phyloP scores from a whole-genome alignment of 2,888 invertebrate species.

The Spodoptera littoralis region DNA sequence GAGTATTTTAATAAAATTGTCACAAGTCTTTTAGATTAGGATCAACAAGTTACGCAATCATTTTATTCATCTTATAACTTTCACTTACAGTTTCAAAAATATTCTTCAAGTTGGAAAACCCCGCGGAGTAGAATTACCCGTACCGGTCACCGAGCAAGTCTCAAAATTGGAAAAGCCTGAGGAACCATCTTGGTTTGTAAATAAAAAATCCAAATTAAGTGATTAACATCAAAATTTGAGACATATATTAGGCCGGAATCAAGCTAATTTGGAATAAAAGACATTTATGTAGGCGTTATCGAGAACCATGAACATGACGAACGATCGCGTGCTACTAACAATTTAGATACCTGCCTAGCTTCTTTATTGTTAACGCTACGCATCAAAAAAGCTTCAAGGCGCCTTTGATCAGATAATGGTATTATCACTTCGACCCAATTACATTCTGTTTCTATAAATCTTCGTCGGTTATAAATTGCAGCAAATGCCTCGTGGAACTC shows the following conservation, averaged over 20 bases:
- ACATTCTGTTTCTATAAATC: conserved; percentile 58
- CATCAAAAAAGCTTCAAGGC: conserved; percentile 60
- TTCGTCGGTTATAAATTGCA: conserved; percentile 52
- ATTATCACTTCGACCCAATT: conserved; percentile 67
- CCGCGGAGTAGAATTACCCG: conserved; percentile 27
- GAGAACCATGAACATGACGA: conserved; percentile 31
- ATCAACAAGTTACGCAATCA: neutral
- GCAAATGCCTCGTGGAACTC: conserved; percentile 42
- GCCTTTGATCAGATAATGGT: conserved; percentile 65
- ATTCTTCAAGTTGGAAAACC: conserved; percentile 37
- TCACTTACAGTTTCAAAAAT: conserved; percentile 42
- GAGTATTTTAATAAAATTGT: neutral
- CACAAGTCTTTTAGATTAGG: neutral
- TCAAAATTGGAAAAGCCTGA: conserved; percentile 34
- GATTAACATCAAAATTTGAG: conserved; percentile 11
- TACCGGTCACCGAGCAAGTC: conserved; percentile 21
- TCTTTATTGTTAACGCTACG: conserved; percentile 52
- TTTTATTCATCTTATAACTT: conserved; percentile 35
- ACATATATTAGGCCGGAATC: conserved; percentile 20
- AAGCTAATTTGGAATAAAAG: conserved; percentile 16
- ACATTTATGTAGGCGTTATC: conserved; percentile 27
- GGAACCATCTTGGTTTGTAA: conserved; percentile 33
- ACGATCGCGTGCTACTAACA: conserved; percentile 57
- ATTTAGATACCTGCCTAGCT: conserved; percentile 55
- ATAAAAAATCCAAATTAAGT: conserved; percentile 25